These are phyloP conservation scores for Eucriotettix oculatus DNA, from an alignment of 2,888 invertebrate species.

Conservation along the genomic window DNA sequence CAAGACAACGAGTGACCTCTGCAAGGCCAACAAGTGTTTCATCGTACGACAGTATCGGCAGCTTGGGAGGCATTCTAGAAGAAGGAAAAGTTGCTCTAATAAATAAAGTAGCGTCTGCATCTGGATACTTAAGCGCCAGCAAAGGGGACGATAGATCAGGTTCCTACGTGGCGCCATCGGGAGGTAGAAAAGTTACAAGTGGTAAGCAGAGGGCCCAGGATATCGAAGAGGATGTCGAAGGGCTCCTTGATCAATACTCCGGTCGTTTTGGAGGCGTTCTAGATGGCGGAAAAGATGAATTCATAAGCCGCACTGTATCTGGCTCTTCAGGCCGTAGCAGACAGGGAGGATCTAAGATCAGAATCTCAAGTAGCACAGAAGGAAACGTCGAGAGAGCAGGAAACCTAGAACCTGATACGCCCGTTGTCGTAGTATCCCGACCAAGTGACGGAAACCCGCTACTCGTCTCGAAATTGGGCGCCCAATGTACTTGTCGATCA, in stretches of 20 bases:
- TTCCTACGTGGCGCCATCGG: no score
- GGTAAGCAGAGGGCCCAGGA: neutral
- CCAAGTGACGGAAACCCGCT: constrained; percentile 56
- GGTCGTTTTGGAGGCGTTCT: constrained; percentile 3
- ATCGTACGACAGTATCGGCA: no score
- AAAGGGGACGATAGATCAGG: no score
- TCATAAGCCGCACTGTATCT: constrained; percentile 5
- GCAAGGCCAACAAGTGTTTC: no score
- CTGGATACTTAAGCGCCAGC: no score
- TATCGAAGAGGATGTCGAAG: constrained; percentile 3
- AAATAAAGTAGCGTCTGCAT: no score
- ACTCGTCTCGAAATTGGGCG: constrained; percentile 50
- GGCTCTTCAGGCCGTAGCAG: neutral
- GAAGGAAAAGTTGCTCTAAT: no score
- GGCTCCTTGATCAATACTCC: constrained; percentile 6
- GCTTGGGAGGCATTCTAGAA: no score
- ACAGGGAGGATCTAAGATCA: neutral
- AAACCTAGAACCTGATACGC: neutral
- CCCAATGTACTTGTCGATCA: constrained; percentile 49
- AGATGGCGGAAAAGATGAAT: constrained; percentile 4
- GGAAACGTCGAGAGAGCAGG: neutral
- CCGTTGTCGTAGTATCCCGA: constrained; percentile 23
- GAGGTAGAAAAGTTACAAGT: no score
- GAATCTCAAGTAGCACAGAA: no score
- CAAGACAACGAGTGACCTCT: no score